phyloP scores from a whole-genome alignment of 2,888 invertebrate genomes.

The Meteorus colon region DNA sequence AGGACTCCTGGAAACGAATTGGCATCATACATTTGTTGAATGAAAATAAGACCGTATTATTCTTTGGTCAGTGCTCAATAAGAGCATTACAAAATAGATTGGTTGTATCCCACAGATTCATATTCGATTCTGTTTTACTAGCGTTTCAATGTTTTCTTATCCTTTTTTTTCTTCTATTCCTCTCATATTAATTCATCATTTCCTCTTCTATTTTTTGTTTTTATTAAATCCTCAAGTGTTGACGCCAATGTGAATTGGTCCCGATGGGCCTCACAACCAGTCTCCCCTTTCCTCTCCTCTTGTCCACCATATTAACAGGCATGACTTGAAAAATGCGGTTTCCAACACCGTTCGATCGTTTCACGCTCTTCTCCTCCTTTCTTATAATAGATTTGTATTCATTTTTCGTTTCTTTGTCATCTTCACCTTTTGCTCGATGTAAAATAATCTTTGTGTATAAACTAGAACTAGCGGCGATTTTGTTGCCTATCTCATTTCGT shows the following conservation, averaged over 20 bases:
- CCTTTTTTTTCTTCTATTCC: not conserved
- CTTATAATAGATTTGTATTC: constrained; percentile 35
- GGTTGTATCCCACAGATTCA: no score
- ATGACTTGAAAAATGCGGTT: constrained; percentile 72
- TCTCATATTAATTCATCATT: not conserved
- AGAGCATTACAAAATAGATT: no score
- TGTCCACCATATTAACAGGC: constrained; percentile 69
- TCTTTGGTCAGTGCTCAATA: no score
- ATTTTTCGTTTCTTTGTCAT: constrained; percentile 48
- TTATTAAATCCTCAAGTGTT: constrained; percentile 59
- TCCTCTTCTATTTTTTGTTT: not conserved
- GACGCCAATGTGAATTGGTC: constrained; percentile 53
- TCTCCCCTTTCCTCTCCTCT: constrained; percentile 42
- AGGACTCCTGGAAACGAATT: no score
- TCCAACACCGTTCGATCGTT: constrained; percentile 65
- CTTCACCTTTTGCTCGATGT: constrained; percentile 62
- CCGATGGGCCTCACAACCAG: constrained; percentile 38
- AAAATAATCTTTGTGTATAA: constrained; percentile 41
- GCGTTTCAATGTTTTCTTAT: no score
- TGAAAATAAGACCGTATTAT: no score
- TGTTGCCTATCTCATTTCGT: constrained; percentile 59
- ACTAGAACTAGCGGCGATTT: constrained; percentile 42
- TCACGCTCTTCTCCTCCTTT: constrained; percentile 31
- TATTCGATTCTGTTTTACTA: no score
- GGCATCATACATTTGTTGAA: no score